A percentile compares a stretch with the other conserved stretches of the same genome.
Evolutionary conservation across 1,140 invertebrate species (phyloP).

Genomic region (Phortica variegata): DNA sequence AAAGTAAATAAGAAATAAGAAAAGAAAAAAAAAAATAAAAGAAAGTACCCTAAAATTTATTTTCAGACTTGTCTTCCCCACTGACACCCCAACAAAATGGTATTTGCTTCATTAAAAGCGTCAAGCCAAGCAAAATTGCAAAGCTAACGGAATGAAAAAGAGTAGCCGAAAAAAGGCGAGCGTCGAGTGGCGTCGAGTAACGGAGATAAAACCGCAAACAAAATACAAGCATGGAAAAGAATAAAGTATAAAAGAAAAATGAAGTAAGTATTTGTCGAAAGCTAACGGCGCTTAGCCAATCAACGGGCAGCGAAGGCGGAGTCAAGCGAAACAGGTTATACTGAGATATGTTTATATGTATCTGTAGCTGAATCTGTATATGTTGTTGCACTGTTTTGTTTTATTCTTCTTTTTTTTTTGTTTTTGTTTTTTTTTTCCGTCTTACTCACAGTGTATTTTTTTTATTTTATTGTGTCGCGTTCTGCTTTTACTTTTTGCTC

Average conservation of each 20-base stretch:
- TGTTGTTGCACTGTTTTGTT: slow-evolving; percentile 41
- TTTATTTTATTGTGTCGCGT: slow-evolving; percentile 36
- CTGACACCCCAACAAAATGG: too few relatives aligned
- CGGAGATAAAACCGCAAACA: slow-evolving; percentile 30
- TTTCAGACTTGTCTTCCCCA: too few relatives aligned
- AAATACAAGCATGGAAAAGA: slow-evolving; percentile 15
- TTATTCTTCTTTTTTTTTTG: slow-evolving; percentile 24
- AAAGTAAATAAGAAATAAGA: too few relatives aligned
- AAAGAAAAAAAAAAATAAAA: too few relatives aligned
- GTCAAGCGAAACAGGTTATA: slow-evolving; percentile 54
- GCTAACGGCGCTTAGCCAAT: slow-evolving; percentile 52
- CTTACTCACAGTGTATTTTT: slow-evolving; percentile 11
- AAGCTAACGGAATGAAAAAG: not conserved
- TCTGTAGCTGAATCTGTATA: too few relatives aligned
- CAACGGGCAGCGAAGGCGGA: slow-evolving; percentile 49
- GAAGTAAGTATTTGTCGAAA: slow-evolving; percentile 43
- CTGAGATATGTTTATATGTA: too few relatives aligned
- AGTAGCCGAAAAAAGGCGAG: slow-evolving; percentile 12
- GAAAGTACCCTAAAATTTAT: too few relatives aligned
- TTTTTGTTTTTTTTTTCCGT: slow-evolving; percentile 24
- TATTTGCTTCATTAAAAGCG: slow-evolving; percentile 33
- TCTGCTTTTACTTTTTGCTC: slow-evolving; percentile 49
- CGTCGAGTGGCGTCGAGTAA: slow-evolving; percentile 24
- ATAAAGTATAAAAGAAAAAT: slow-evolving; percentile 36
- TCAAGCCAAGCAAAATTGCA: not conserved